Evolutionary conservation across 2,888 invertebrate species (phyloP), one percentile per base, ranked within the genome.

Genomic region (Agriotes lineatus): DNA sequence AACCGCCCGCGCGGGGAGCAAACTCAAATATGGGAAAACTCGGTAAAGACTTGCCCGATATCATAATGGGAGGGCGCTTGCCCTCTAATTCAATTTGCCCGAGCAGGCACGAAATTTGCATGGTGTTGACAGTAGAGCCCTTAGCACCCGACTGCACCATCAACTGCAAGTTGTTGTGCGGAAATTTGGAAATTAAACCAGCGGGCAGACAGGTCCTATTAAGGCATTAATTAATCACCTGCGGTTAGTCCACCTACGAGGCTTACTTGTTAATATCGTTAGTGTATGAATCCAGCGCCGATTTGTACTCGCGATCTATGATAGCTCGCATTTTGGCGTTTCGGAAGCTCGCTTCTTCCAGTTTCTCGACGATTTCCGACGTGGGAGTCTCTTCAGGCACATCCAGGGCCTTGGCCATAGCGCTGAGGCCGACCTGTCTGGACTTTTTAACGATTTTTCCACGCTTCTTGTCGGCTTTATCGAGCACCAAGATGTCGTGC

Each of bases 21-120:
- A 93, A 89, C 78, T 98, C 97, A 78, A 93, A 96, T 0, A 93
- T 89, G 1, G 90, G 88, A 82, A 99, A 99, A 78, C 97, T 96
- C 0, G 99, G 99, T 22, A 99, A 86, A 0, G 94, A 91, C 78
- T 94, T 91, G 0, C 98, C 97, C 57, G 95, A 96, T 74, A 97
- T 91, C 94, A 97, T 98, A 39, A 96, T 82, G 0, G 98, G 97
- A 5, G 99, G 99, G 59, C 99, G 88, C 82, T 96, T 95, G 30
- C 99, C 99, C 87, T 99, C 99, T 83, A 99, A 88, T 82, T 99
- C 99, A 78, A 99, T 99, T 85, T 99, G 99, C 0, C 99, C 99
- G 9, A 99, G 87, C 33, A 97, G 87, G 84, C 97, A 97, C 0
- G 99, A 99, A 79, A 99, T 99, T 86, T 99, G 97, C 95, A 97